Percentiles rank a stretch among this genome's conserved stretches.
Evolutionary conservation across 2,113 vertebrate genomes (phyloP).

Genomic region (Solea solea): DNA sequence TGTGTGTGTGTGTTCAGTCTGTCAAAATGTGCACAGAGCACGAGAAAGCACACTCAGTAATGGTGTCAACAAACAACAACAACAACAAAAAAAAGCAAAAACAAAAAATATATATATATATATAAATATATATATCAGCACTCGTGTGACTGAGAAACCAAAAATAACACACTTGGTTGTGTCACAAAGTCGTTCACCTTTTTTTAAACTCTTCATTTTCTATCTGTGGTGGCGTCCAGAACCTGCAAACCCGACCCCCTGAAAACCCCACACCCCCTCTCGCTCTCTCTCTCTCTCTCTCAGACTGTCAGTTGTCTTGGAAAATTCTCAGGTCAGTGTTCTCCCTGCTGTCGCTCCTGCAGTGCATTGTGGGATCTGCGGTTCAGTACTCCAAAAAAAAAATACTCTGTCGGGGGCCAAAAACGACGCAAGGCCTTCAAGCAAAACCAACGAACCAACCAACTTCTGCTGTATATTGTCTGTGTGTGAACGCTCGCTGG

Average conservation of each 20-base stretch:
- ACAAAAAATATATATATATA: not conserved
- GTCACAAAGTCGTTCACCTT: slow-evolving; percentile 68
- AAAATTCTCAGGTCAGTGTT: slow-evolving; percentile 82
- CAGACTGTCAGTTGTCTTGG: slow-evolving; percentile 74
- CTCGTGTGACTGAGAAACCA: slow-evolving; percentile 64
- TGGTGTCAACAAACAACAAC: slow-evolving; percentile 51
- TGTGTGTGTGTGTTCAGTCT: slow-evolving; percentile 70
- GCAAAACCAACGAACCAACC: slow-evolving; percentile 55
- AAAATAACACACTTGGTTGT: slow-evolving; percentile 61
- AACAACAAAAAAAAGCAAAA: slow-evolving; percentile 7
- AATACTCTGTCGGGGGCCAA: slow-evolving; percentile 48
- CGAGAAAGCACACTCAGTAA: slow-evolving; percentile 66
- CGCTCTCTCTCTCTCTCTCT: too few species aligned
- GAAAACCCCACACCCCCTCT: too few species aligned
- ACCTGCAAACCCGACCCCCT: slow-evolving; percentile 40
- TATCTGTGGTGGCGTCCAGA: slow-evolving; percentile 54
- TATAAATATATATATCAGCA: slow-evolving; percentile 1
- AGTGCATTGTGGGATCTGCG: slow-evolving; percentile 75
- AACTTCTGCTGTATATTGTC: slow-evolving; percentile 77
- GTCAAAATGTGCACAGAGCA: slow-evolving; percentile 60
- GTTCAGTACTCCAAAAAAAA: slow-evolving; percentile 54
- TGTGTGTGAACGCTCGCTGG: slow-evolving; percentile 75
- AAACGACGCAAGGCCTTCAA: slow-evolving; percentile 59
- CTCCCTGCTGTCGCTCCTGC: slow-evolving; percentile 77
- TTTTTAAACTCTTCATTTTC: slow-evolving; percentile 62